These are phyloP conservation scores for Exephanes ischioxanthus DNA, from an alignment of 2,888 invertebrate species.

Conservation along the genomic window DNA sequence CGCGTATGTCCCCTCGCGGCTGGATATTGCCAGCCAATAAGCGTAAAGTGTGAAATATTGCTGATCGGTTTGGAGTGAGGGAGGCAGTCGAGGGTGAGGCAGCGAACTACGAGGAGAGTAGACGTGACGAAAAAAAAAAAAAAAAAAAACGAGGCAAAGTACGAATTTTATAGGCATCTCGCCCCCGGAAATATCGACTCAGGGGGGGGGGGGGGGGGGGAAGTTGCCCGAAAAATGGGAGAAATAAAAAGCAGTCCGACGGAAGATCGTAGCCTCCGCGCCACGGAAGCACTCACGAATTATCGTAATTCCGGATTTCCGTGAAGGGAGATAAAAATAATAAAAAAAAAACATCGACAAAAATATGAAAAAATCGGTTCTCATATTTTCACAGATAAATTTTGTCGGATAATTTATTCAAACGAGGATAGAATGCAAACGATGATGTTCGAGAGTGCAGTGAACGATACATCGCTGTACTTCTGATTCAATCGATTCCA, in stretches of 20 bases:
- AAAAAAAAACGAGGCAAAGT: conserved; percentile 28
- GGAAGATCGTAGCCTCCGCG: background rate
- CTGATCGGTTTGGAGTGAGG: conserved; percentile 75
- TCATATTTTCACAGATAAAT: background rate
- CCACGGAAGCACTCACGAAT: background rate
- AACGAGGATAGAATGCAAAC: background rate
- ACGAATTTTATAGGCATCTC: conserved; percentile 59
- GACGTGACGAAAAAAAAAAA: conserved; percentile 55
- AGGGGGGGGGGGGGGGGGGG: too few relatives aligned
- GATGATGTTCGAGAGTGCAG: background rate
- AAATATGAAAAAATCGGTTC: background rate
- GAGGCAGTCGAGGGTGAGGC: conserved; percentile 47
- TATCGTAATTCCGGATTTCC: conserved; percentile 2
- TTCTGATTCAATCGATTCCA: background rate
- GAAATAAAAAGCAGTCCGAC: conserved; percentile 24
- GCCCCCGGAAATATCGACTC: conserved; percentile 48
- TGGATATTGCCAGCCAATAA: conserved; percentile 75
- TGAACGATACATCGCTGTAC: background rate
- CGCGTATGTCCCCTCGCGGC: conserved; percentile 46
- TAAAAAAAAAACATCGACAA: background rate
- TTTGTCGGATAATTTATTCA: background rate
- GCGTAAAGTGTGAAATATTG: conserved; percentile 80
- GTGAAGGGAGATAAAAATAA: background rate
- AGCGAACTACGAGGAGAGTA: conserved; percentile 33
- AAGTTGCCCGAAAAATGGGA: conserved; percentile 29